A percentile compares a stretch with the other conserved stretches of the same genome.
phyloP scores from a whole-genome alignment of 2,113 vertebrate genomes.

The Gnathonemus echidnorhynchus region DNA sequence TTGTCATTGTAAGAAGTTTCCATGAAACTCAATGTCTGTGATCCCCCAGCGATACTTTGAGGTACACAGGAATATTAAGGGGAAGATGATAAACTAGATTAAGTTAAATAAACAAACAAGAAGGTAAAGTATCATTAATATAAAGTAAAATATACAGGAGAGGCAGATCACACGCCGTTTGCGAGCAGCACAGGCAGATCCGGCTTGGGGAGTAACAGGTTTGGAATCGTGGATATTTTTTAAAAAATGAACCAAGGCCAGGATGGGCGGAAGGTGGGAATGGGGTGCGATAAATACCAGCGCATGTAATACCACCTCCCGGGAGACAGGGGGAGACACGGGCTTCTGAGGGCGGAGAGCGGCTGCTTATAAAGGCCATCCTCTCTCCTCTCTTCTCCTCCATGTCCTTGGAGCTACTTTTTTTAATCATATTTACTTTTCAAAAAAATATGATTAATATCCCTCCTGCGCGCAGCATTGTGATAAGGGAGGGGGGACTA shows the following conservation, averaged over 20 bases:
- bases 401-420: neutral
- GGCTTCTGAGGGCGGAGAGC: neutral
- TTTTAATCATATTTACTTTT: conserved; percentile 5
- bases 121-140: neutral
- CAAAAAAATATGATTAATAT: conserved; percentile 11
- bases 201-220: neutral
- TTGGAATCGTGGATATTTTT: neutral
- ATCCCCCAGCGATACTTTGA: neutral
- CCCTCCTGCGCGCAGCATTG: neutral
- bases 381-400: neutral
- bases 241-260: neutral
- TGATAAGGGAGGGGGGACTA: neutral
- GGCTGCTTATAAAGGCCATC: neutral
- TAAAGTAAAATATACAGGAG: neutral
- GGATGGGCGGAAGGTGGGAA: neutral
- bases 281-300: neutral
- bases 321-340: neutral
- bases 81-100: neutral
- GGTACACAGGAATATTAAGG: neutral
- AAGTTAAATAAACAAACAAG: neutral
- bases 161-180: neutral
- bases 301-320: neutral
- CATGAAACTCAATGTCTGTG: neutral
- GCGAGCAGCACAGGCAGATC: neutral
- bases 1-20: neutral